Evolutionary conservation across 2,113 vertebrate species (phyloP), one percentile per base, ranked within the genome.

Genomic region (Triplophysa dalaica): DNA sequence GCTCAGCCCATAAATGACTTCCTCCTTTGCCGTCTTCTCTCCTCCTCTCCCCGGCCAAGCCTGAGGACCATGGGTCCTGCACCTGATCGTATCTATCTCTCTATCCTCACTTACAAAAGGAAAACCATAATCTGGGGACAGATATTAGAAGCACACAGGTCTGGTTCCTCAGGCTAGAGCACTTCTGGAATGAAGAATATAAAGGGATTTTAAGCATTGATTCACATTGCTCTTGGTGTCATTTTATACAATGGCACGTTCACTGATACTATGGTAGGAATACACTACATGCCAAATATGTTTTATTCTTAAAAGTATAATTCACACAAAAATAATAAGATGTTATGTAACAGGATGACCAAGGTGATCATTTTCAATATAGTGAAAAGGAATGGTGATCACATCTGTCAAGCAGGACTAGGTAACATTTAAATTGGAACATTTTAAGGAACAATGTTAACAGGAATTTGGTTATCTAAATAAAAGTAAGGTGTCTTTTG

Each of bases 1-100:
- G 84, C 79, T 83, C 79, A 72, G 67, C 41, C 76, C 76, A 16
- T 76, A 85, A 85, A 83, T 83, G 82, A 85, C 82, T 85, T 85
- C 81, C 76, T 85, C 79, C 76, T 79, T 14, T 80, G 19, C 26
- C 74, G 58, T 85, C 48, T 14, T 66, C 63, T 85, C 60, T 38
- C 52, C 64, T 77, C 43, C 64, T 54, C 68, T 70, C 43, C 48
- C 21, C 43, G 56, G 2, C 24, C 22, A 60, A 33, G 78, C 80
- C 61, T 60, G 65, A 29, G 63, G 84, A 78, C 60, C 21, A 26
- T 9, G 67, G 79, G 64, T 83, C 70, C 60, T 77, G 82, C 70
- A 81, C 82, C 84, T 83, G 82, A 85, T 85, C 82, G 65, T 76
- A 81, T 70, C 79, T 63, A 21, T 29, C 79, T 77, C 79, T 26